A percentile compares a stretch with the other conserved stretches of the same genome.
These are phyloP conservation scores for Iguana delicatissima DNA, from an alignment of 2,797 vertebrate species.

Conservation along the genomic window DNA sequence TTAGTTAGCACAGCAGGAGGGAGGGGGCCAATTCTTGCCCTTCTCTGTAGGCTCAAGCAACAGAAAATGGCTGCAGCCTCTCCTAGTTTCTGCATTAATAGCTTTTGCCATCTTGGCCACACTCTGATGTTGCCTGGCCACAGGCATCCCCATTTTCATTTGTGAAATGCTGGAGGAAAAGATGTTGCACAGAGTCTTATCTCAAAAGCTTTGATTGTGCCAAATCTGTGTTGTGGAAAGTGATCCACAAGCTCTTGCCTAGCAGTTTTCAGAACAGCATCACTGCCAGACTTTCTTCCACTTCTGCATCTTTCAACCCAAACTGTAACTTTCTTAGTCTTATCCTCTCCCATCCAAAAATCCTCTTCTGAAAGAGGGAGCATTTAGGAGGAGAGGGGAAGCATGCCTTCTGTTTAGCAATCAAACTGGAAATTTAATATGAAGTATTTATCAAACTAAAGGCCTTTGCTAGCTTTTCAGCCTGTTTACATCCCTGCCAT, in stretches of 20 bases:
- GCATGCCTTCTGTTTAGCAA: constrained; percentile 37
- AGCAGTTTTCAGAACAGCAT: not conserved
- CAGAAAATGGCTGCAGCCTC: too few relatives aligned
- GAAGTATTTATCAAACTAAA: constrained; percentile 29
- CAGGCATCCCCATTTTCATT: too few relatives aligned
- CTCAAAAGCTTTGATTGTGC: not conserved
- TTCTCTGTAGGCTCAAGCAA: too few relatives aligned
- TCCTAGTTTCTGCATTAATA: too few relatives aligned
- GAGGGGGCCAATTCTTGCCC: too few relatives aligned
- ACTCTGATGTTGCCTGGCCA: too few relatives aligned
- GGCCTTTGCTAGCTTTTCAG: not conserved
- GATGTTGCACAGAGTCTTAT: not conserved
- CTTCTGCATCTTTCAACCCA: not conserved
- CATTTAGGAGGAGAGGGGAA: not conserved
- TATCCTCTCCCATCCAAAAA: not conserved
- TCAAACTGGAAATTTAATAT: not conserved
- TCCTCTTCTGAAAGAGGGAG: not conserved
- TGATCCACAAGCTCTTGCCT: not conserved
- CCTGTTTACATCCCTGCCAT: constrained; percentile 21
- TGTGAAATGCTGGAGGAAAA: too few relatives aligned
- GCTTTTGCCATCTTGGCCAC: too few relatives aligned
- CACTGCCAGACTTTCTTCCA: not conserved
- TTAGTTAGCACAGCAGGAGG: too few relatives aligned
- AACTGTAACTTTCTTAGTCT: too few relatives aligned
- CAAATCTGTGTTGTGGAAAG: not conserved